Conservation (phyloP, 2,888 invertebrate species). For the Drosophila koepferae region DNA sequence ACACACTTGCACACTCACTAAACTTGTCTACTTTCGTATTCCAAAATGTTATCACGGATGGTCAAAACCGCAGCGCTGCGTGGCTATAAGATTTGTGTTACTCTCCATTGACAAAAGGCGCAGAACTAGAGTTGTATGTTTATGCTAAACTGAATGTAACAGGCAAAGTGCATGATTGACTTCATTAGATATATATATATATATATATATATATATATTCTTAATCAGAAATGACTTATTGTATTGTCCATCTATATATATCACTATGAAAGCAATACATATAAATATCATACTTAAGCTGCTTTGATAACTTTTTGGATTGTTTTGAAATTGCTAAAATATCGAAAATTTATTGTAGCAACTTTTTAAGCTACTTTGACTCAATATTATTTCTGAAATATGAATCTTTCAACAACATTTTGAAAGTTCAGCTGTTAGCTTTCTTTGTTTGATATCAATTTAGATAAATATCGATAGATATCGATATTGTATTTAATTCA, state of each 20-base stretch:
- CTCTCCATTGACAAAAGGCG: conserved; percentile 1
- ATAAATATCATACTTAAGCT: too few species aligned
- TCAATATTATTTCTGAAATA: too few species aligned
- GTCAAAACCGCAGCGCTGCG: conserved; percentile 52
- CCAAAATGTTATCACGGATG: conserved; percentile 73
- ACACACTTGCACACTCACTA: conserved; percentile 24
- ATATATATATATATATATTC: neutral
- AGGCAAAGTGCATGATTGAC: too few species aligned
- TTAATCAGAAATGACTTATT: neutral
- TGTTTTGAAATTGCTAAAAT: neutral
- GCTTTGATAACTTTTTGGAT: too few species aligned
- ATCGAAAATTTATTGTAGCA: neutral
- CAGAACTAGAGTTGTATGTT: neutral
- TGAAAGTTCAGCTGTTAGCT: too few species aligned
- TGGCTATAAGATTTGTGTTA: conserved; percentile 33
- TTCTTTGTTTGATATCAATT: too few species aligned
- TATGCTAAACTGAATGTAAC: neutral
- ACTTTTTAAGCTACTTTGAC: neutral
- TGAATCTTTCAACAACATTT: too few species aligned
- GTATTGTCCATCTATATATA: neutral
- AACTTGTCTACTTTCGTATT: conserved; percentile 80
- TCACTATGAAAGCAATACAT: too few species aligned
- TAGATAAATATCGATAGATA: too few species aligned
- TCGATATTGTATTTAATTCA: too few species aligned
- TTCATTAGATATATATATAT: neutral